Base-by-base conservation (phyloP, 2,888 invertebrate species). In the Drosophila leonis region DNA sequence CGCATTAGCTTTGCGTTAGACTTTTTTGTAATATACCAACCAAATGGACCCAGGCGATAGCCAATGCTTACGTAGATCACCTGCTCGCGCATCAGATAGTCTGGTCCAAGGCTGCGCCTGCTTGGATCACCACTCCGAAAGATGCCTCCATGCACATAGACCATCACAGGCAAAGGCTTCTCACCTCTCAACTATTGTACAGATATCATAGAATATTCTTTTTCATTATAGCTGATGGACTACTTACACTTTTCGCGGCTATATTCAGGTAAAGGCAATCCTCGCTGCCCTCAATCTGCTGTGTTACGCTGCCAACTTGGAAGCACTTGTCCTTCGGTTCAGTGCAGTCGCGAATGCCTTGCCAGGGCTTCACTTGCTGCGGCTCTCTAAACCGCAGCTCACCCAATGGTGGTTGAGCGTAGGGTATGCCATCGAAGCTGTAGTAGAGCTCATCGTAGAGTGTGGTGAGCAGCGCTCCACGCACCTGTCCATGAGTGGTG, bases 11-110 rank as follows among this genome's bases (percentile, higher is more conserved):
- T n/a, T n/a, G n/a, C n/a, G n/a, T n/a, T n/a, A n/a, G n/a, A n/a
- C n/a, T n/a, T n/a, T n/a, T n/a, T n/a, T n/a, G n/a, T n/a, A n/a
- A n/a, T n/a, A n/a, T 18, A 18, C 67, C 55, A 52, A 90, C 91
- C 92, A 44, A 94, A 88, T 18, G 92, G 82, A 46, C 94, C 94
- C n/a, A 94, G 65, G 9, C 94, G 92, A 77, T 93, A 93, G 52
- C 93, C 92, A 13, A 94, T 82, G 3, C 92, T 90, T 2, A 94
- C 91, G 3, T 93, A 73, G 6, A 94, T 81, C 7, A 94, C 80
- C 44, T 93, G 92, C 20, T 82, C 80, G 0, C 89, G 88, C 82
- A 94, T 84, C 2, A 94, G 81, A 72, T 92, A 93, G 60, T 93
- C 93, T 0, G 94, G 93, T 13, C 93, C 92, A 65, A 84, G 86